Conservation (phyloP, 2,888 invertebrate species). For the Ctena decussata region DNA sequence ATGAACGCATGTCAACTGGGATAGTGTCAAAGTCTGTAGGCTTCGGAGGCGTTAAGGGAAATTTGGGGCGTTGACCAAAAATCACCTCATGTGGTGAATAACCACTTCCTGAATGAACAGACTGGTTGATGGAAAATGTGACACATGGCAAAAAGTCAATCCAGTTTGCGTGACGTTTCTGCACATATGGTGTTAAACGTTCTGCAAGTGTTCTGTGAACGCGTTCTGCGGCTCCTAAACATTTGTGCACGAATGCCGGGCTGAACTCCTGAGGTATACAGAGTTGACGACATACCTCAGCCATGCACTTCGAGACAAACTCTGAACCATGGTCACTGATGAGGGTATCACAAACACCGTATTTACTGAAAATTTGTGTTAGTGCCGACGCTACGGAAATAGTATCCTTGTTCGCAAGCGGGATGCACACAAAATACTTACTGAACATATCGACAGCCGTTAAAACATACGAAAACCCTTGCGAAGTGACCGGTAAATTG, state of each 20-base stretch:
- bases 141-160: slow-evolving; percentile 15
- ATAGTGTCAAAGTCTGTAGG: not conserved
- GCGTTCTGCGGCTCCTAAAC: slow-evolving; percentile 43
- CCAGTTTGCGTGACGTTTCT: slow-evolving; percentile 28
- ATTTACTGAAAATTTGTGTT: slow-evolving; percentile 34
- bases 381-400: not conserved
- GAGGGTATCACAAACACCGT: too few relatives aligned
- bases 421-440: not conserved
- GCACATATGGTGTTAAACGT: slow-evolving; percentile 42
- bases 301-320: slow-evolving; percentile 34
- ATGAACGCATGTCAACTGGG: not conserved
- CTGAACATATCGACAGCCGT: not conserved
- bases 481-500: not conserved
- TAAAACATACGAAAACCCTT: not conserved
- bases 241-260: slow-evolving; percentile 38
- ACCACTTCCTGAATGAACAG: slow-evolving; percentile 22
- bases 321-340: slow-evolving; percentile 47
- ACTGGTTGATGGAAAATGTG: slow-evolving; percentile 39
- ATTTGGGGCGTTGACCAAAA: slow-evolving; percentile 37
- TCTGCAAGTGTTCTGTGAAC: slow-evolving; percentile 38
- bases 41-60: slow-evolving; percentile 13
- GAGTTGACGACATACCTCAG: slow-evolving; percentile 43
- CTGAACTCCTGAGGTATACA: slow-evolving; percentile 33
- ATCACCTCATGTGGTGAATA: slow-evolving; percentile 51
- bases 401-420: not conserved